These are phyloP conservation scores for Caenorhabditis panamensis DNA, from an alignment of 2,888 invertebrate species.

Conservation along the genomic window DNA sequence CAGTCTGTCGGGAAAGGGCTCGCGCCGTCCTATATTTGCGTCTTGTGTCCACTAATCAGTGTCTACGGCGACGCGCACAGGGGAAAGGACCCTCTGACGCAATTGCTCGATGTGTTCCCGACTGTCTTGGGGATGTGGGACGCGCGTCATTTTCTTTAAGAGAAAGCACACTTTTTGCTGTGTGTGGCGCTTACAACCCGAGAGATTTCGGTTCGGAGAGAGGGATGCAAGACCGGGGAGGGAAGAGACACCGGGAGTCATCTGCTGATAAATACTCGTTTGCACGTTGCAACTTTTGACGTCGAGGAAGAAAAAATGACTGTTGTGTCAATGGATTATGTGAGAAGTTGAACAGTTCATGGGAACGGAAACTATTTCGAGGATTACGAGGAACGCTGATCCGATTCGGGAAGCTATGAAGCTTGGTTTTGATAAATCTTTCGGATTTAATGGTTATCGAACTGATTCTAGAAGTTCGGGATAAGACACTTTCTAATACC, in stretches of 20 bases:
- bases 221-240: not conserved
- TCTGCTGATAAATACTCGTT: conserved; percentile 47
- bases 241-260: conserved; percentile 24
- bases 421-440: too few species aligned
- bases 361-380: not conserved
- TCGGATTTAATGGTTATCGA: too few species aligned
- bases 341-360: not conserved
- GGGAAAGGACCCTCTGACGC: conserved; percentile 45
- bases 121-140: conserved; percentile 15
- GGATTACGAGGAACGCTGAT: too few species aligned
- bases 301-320: not conserved
- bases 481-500: too few species aligned
- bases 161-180: conserved; percentile 23
- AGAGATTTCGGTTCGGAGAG: conserved; percentile 5
- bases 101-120: conserved; percentile 60
- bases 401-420: too few species aligned
- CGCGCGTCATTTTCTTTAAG: conserved; percentile 40
- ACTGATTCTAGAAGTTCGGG: too few species aligned
- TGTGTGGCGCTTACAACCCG: conserved; percentile 38
- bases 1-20: conserved; percentile 39
- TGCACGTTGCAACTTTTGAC: conserved; percentile 40
- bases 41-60: conserved; percentile 51
- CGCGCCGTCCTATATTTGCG: conserved; percentile 28
- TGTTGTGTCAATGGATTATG: not conserved
- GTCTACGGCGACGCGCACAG: conserved; percentile 41